These are phyloP conservation scores for Actias luna DNA, from an alignment of 2,888 invertebrate species.

Conservation along the genomic window DNA sequence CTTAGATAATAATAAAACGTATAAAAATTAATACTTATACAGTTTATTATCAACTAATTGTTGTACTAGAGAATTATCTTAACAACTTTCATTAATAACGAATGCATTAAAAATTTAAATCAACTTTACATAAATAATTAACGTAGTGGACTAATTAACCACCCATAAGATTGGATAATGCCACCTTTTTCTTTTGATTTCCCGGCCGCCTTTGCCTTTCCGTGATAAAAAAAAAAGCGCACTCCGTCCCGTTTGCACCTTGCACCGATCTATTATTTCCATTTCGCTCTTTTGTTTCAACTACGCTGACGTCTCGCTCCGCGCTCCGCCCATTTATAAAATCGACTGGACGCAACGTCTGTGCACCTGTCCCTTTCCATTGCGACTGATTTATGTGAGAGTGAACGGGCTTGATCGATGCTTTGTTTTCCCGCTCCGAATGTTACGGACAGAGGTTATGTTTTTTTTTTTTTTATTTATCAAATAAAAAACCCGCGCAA, in stretches of 20 bases:
- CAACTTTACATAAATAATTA: conserved; percentile 46
- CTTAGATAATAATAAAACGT: not conserved
- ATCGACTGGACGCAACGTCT: conserved; percentile 74
- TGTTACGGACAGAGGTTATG: conserved; percentile 30
- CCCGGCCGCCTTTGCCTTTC: conserved; percentile 68
- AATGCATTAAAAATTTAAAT: not conserved
- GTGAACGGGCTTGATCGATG: conserved; percentile 80
- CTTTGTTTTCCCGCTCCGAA: conserved; percentile 74
- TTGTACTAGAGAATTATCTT: conserved; percentile 2
- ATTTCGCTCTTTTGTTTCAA: conserved; percentile 77
- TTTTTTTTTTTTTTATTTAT: conserved; percentile 3
- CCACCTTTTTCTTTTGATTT: conserved; percentile 71
- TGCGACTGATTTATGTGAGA: conserved; percentile 80
- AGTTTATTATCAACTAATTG: conserved; percentile 4
- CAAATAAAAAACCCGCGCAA: conserved; percentile 17
- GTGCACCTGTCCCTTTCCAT: conserved; percentile 79
- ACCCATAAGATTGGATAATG: conserved; percentile 31
- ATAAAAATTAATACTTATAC: not conserved
- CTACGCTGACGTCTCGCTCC: conserved; percentile 72
- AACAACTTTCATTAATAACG: conserved; percentile 2
- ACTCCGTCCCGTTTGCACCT: conserved; percentile 66
- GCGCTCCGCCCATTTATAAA: conserved; percentile 81
- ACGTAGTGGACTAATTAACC: conserved; percentile 43
- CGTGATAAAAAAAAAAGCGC: conserved; percentile 57
- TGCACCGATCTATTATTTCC: conserved; percentile 74